A percentile compares a stretch with the other conserved stretches of the same genome.
phyloP scores from a whole-genome alignment of 2,888 invertebrate species.

The Atherix ibis region DNA sequence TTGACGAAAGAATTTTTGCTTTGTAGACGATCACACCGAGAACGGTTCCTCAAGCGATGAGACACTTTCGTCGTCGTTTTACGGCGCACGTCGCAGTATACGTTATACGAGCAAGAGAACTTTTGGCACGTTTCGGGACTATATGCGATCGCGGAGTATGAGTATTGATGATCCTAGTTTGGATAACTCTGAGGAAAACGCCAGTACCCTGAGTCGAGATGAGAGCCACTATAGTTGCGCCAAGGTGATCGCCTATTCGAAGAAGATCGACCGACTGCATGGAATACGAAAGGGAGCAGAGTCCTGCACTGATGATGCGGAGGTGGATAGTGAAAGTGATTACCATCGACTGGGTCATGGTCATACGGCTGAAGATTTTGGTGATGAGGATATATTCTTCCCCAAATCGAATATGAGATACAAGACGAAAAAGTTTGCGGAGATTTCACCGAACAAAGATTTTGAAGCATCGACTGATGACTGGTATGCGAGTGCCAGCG shows the following conservation, averaged over 20 bases:
- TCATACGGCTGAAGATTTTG: constrained; percentile 10
- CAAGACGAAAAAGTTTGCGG: constrained; percentile 22
- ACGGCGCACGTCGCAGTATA: constrained; percentile 30
- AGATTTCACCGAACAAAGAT: constrained; percentile 26
- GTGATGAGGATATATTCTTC: constrained; percentile 10
- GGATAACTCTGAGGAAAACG: constrained; percentile 24
- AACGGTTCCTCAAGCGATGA: constrained; percentile 32
- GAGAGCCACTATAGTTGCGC: constrained; percentile 21
- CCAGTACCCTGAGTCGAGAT: constrained; percentile 23
- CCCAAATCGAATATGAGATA: constrained; percentile 4
- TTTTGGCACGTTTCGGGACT: constrained; percentile 30
- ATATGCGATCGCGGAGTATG: constrained; percentile 29
- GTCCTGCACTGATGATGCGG: constrained; percentile 29
- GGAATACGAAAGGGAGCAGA: constrained; percentile 35
- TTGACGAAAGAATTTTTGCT: constrained; percentile 1
- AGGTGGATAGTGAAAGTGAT: constrained; percentile 17
- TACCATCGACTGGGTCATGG: constrained; percentile 9
- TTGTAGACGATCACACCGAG: constrained; percentile 21
- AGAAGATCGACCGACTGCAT: constrained; percentile 41
- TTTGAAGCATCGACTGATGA: constrained; percentile 40
- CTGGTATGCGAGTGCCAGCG: constrained; percentile 68
- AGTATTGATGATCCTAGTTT: constrained; percentile 25
- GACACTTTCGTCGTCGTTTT: constrained; percentile 31
- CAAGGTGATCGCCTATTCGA: constrained; percentile 33
- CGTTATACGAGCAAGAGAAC: constrained; percentile 33